phyloP scores from a whole-genome alignment of 2,888 invertebrate species.

The Aphidoletes aphidimyza region DNA sequence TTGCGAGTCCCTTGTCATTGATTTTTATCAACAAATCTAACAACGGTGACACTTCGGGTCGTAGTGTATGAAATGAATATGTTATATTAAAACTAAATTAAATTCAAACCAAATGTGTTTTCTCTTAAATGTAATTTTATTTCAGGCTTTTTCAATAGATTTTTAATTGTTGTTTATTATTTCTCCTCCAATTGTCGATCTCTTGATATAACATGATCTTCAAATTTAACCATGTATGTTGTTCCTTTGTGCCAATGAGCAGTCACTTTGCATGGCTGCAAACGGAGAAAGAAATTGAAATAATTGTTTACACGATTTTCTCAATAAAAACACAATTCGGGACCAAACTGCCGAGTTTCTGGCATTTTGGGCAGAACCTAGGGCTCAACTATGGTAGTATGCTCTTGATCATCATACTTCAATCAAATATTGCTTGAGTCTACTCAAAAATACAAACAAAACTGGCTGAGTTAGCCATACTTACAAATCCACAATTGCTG shows the following conservation, averaged over 20 bases:
- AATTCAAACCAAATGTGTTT: slow-evolving; percentile 54
- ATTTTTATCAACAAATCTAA: neutral
- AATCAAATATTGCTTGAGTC: too few species aligned
- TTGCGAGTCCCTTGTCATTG: neutral
- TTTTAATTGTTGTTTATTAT: slow-evolving; percentile 66
- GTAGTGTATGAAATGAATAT: slow-evolving; percentile 55
- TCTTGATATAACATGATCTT: slow-evolving; percentile 88
- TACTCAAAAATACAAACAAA: too few species aligned
- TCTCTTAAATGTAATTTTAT: neutral
- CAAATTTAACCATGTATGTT: slow-evolving; percentile 98
- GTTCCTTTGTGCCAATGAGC: slow-evolving; percentile 99
- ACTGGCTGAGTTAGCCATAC: too few species aligned
- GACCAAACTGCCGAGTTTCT: too few species aligned
- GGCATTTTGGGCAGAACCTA: too few species aligned
- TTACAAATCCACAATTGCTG: slow-evolving; percentile 73
- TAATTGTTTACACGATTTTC: too few species aligned
- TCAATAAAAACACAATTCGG: too few species aligned
- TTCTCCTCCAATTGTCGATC: slow-evolving; percentile 93
- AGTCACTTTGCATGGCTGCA: slow-evolving; percentile 95
- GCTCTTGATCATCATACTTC: too few species aligned
- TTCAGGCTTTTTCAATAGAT: neutral
- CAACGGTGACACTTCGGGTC: neutral
- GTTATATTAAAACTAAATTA: slow-evolving; percentile 52
- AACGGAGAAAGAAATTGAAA: slow-evolving; percentile 63
- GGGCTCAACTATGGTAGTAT: too few species aligned